Conservation (phyloP, 1,140 invertebrate species). For the Drosophila funebris region DNA sequence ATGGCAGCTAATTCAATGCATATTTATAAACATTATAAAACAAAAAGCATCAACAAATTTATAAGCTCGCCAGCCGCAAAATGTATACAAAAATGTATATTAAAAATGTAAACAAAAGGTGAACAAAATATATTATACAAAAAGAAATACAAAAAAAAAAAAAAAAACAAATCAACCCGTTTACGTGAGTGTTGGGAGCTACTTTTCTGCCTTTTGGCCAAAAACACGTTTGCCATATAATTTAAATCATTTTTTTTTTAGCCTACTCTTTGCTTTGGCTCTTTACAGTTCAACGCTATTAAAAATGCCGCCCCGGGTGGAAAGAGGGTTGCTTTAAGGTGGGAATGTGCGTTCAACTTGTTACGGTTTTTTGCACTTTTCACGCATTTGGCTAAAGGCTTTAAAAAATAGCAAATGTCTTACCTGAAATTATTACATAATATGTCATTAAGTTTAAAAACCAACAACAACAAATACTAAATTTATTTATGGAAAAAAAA, state of each 20-base stretch:
- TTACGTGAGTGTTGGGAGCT: conserved; percentile 24
- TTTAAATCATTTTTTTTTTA: conserved; percentile 9
- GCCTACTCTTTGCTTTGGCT: conserved; percentile 5
- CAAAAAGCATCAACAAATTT: conserved; percentile 36
- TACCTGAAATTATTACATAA: conserved; percentile 57
- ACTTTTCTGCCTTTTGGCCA: conserved; percentile 24
- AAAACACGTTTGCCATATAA: conserved; percentile 28
- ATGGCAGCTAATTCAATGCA: conserved; percentile 53
- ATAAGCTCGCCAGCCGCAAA: conserved; percentile 51
- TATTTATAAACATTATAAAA: conserved; percentile 67
- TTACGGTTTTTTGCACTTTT: conserved; percentile 49
- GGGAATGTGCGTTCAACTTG: conserved; percentile 36
- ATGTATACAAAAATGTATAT: conserved; percentile 53
- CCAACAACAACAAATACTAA: conserved; percentile 27
- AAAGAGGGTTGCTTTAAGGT: neutral
- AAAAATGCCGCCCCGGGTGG: conserved; percentile 15
- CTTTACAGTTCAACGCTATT: conserved; percentile 37
- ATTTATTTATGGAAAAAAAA: conserved; percentile 4
- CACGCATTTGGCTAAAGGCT: conserved; percentile 11
- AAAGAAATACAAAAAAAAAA: conserved; percentile 5
- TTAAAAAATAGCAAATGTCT: conserved; percentile 9
- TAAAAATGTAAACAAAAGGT: conserved; percentile 73
- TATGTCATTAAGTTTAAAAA: conserved; percentile 32
- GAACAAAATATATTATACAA: conserved; percentile 15
- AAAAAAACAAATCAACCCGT: conserved; percentile 3